A percentile compares a stretch with the other conserved stretches of the same genome.
Conservation (phyloP, 2,797 vertebrate genomes). For the Erithacus rubecula region DNA sequence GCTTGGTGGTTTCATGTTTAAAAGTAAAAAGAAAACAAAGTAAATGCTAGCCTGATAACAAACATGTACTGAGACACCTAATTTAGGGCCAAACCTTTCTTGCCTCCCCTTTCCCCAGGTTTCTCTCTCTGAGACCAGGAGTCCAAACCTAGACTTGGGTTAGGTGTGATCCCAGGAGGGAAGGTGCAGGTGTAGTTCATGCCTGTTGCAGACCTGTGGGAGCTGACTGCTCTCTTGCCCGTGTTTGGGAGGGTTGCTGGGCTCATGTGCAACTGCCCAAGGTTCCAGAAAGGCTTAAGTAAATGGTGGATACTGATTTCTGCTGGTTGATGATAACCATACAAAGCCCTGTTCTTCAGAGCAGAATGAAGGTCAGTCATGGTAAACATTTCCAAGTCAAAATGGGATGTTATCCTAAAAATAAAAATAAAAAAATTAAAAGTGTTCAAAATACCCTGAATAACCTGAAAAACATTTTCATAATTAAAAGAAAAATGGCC, state of each 20-base stretch:
- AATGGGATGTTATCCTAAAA: neutral
- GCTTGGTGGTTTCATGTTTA: neutral
- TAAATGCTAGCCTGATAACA: neutral
- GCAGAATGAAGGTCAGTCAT: neutral
- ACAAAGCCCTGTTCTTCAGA: neutral
- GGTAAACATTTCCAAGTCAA: neutral
- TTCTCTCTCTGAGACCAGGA: neutral
- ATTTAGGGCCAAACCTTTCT: neutral
- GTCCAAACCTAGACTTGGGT: neutral
- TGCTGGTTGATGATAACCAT: neutral
- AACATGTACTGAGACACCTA: neutral
- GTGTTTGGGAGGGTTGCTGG: neutral
- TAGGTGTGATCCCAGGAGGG: neutral
- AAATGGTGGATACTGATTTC: neutral
- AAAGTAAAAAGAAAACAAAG: neutral
- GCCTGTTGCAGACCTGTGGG: neutral
- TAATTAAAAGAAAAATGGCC: neutral
- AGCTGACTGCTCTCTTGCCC: neutral
- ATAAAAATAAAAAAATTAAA: neutral
- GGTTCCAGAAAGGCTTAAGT: neutral
- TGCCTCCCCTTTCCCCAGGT: neutral
- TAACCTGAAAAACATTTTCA: neutral
- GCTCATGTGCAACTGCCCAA: neutral
- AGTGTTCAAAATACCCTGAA: neutral
- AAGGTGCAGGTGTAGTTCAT: fast-evolving